Percentiles rank a stretch among this genome's conserved stretches.
These are phyloP conservation scores for Teleiodes luculella DNA, from an alignment of 2,888 invertebrate genomes.

Conservation along the genomic window DNA sequence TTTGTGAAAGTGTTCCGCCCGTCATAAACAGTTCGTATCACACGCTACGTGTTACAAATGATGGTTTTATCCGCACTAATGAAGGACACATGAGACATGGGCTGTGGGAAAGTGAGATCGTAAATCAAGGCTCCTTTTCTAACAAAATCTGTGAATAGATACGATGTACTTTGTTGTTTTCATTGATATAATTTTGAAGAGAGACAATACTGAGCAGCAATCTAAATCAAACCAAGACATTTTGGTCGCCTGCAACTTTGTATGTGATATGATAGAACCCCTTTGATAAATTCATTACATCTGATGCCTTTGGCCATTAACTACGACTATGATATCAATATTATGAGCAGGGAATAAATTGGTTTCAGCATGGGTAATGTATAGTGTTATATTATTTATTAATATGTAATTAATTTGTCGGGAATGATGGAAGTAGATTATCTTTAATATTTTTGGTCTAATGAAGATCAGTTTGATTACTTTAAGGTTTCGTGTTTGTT, in stretches of 20 bases:
- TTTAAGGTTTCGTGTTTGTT: neutral
- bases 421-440: too few relatives aligned
- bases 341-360: neutral
- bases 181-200: neutral
- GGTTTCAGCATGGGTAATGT: too few relatives aligned
- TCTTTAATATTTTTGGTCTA: too few relatives aligned
- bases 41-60: conserved; percentile 21
- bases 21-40: conserved; percentile 16
- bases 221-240: too few relatives aligned
- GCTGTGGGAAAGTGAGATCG: neutral
- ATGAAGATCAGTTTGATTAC: neutral
- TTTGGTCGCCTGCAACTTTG: neutral
- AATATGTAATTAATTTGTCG: too few relatives aligned
- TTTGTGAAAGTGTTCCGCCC: neutral
- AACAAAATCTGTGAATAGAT: neutral
- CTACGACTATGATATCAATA: neutral
- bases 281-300: neutral
- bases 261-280: neutral
- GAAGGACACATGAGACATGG: conserved; percentile 16
- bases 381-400: too few relatives aligned
- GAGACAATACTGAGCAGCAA: too few relatives aligned
- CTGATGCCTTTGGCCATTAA: neutral
- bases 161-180: neutral
- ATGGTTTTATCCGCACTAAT: conserved; percentile 25
- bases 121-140: neutral